Evolutionary conservation across 2,113 vertebrate species (phyloP).

Genomic region (Python bivittatus): DNA sequence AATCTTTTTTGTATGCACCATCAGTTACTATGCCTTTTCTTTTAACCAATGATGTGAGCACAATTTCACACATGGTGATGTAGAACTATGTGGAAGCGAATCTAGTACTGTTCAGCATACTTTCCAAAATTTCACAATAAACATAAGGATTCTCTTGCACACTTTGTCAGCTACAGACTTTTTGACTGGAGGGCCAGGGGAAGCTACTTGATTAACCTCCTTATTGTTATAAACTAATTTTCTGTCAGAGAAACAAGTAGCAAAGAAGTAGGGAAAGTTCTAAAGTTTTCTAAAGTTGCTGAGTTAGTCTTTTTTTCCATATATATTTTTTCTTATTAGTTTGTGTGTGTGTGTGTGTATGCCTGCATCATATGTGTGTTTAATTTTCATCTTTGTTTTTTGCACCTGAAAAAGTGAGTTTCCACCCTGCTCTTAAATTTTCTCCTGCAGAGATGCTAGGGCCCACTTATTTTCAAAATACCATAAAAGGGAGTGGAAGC

Average conservation of each 20-base stretch:
- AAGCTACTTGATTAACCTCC: neutral
- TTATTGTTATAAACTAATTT: neutral
- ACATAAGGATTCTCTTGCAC: neutral
- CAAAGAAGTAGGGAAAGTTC: neutral
- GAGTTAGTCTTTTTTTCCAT: neutral
- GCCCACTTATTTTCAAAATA: neutral
- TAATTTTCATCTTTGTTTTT: neutral
- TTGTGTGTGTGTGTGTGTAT: neutral
- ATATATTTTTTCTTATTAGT: neutral
- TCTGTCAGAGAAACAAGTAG: neutral
- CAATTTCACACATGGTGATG: neutral
- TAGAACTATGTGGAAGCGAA: neutral
- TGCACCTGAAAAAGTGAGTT: neutral
- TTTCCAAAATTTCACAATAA: neutral
- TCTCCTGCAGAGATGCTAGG: neutral
- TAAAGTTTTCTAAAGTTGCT: neutral
- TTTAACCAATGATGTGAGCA: neutral
- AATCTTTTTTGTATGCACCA: neutral
- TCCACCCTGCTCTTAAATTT: neutral
- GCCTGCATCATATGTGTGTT: neutral
- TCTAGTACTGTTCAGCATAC: neutral
- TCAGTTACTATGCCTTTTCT: neutral
- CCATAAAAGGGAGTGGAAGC: neutral
- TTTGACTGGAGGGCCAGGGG: neutral
- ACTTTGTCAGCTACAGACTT: neutral